Conservation (phyloP, 2,113 vertebrate species). For the Dryoscopus gambensis region DNA sequence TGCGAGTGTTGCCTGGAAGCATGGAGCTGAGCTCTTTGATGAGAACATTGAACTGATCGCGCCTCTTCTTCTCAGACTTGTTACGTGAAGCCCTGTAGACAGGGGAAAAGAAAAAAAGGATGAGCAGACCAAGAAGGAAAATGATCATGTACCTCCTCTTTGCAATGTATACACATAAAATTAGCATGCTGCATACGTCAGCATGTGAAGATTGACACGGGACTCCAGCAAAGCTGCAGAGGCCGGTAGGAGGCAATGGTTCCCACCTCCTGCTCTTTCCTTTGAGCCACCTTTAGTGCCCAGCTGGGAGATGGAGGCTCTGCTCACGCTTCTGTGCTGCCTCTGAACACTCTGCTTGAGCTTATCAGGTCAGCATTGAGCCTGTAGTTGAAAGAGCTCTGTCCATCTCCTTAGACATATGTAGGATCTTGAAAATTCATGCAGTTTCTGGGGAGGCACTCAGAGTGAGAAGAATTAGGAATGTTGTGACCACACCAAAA, state of each 20-base stretch:
- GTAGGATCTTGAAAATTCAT: background rate
- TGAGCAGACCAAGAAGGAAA: background rate
- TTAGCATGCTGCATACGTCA: background rate
- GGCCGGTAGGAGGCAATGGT: background rate
- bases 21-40: slow-evolving; percentile 84
- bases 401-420: background rate
- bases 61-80: slow-evolving; percentile 84
- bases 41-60: slow-evolving; percentile 83
- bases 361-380: background rate
- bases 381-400: background rate
- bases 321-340: background rate
- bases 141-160: background rate
- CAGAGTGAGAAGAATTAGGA: background rate
- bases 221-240: background rate
- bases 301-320: background rate
- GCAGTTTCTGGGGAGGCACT: background rate
- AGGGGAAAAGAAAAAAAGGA: background rate
- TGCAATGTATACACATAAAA: background rate
- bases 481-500: background rate
- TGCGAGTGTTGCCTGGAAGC: slow-evolving; percentile 80
- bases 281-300: background rate
- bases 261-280: background rate
- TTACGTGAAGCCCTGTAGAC: slow-evolving; percentile 79
- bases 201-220: background rate
- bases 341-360: background rate